phyloP scores from a whole-genome alignment of 2,113 vertebrate genomes.

The Epinephelus fuscoguttatus region DNA sequence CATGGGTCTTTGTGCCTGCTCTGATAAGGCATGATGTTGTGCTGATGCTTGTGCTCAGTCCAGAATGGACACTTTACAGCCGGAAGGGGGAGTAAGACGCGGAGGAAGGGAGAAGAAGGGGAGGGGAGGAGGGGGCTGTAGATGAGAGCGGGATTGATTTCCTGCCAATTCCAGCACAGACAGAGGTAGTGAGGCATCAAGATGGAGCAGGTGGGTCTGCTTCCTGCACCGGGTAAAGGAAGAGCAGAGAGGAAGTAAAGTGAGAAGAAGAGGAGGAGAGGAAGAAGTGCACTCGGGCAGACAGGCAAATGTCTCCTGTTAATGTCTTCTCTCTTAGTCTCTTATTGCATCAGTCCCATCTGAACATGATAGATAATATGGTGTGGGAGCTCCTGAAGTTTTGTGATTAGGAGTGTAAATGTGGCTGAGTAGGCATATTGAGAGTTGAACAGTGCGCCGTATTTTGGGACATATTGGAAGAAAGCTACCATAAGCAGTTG shows the following conservation, averaged over 20 bases:
- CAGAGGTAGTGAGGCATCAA: conserved; percentile 61
- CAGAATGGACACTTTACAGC: conserved; percentile 71
- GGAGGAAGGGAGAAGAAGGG: conserved; percentile 37
- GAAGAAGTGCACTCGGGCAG: conserved; percentile 36
- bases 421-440: conserved; percentile 4
- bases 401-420: background rate
- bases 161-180: conserved; percentile 73
- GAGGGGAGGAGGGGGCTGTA: background rate
- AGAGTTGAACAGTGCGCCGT: background rate
- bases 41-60: conserved; percentile 65
- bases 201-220: conserved; percentile 70
- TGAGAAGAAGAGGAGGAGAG: conserved; percentile 36
- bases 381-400: background rate
- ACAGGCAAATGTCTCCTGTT: conserved; percentile 33
- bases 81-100: conserved; percentile 69
- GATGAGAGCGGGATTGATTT: conserved; percentile 78
- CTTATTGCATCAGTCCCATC: conserved; percentile 29
- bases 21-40: conserved; percentile 74
- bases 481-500: conserved; percentile 13
- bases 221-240: conserved; percentile 48
- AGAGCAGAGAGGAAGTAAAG: conserved; percentile 47
- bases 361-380: conserved; percentile 26
- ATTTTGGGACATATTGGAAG: background rate
- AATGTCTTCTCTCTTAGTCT: conserved; percentile 35
- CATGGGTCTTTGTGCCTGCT: conserved; percentile 72